phyloP scores from a whole-genome alignment of 2,113 vertebrate species.

The Amphiprion percula region DNA sequence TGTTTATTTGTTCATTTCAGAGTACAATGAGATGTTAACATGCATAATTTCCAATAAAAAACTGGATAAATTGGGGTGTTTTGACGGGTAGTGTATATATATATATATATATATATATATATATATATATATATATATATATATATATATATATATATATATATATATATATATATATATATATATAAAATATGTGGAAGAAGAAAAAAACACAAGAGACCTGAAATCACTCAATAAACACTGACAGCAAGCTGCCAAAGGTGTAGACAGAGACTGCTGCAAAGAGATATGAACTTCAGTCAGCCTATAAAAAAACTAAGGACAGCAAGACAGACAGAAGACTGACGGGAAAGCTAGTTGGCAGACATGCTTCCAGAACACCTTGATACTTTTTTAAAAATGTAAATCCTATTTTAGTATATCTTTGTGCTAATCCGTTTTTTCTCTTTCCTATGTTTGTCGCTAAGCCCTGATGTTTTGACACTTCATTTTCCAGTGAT shows the following conservation, averaged over 20 bases:
- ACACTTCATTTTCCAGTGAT: not conserved
- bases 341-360: slow-evolving; percentile 2
- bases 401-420: slow-evolving; percentile 17
- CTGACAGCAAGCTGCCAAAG: slow-evolving; percentile 21
- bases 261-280: not conserved
- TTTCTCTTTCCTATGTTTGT: not conserved
- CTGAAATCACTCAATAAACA: slow-evolving; percentile 24
- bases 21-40: too few relatives aligned
- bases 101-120: too few relatives aligned
- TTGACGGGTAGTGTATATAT: too few relatives aligned
- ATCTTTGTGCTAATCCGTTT: slow-evolving; percentile 5
- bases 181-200: not conserved
- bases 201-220: slow-evolving; percentile 1
- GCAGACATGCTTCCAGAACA: not conserved
- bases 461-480: not conserved
- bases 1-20: too few relatives aligned
- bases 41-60: too few relatives aligned
- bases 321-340: not conserved
- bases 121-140: too few relatives aligned
- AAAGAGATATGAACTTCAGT: slow-evolving; percentile 19
- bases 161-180: too few relatives aligned
- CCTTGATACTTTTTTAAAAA: not conserved
- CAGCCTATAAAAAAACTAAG: not conserved
- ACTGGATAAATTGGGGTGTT: too few relatives aligned
- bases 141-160: too few relatives aligned